Evolutionary conservation across 2,888 invertebrate genomes (phyloP).

Genomic region (Campoletis raptor): DNA sequence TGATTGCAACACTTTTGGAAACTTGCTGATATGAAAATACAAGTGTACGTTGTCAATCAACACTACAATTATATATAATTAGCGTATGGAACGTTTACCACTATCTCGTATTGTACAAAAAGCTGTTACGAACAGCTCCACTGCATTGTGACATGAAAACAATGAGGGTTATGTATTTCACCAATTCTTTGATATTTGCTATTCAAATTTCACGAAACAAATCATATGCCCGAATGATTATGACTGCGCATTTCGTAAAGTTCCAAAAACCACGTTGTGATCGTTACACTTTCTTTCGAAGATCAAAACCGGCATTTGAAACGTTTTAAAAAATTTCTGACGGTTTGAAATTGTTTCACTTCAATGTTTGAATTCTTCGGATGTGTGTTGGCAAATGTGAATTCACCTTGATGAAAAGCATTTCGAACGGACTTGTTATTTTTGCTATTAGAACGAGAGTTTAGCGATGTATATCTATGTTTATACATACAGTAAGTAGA

Average conservation of each 20-base stretch:
- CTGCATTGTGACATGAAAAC: not conserved
- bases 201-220: not conserved
- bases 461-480: slow-evolving; percentile 1
- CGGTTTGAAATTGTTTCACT: not conserved
- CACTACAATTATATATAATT: not conserved
- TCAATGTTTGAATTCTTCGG: not conserved
- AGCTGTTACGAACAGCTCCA: not conserved
- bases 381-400: slow-evolving; percentile 16
- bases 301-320: not conserved
- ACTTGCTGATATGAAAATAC: not conserved
- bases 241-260: not conserved
- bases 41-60: not conserved
- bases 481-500: slow-evolving; percentile 11
- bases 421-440: slow-evolving; percentile 23
- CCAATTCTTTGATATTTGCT: not conserved
- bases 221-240: not conserved
- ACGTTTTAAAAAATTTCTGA: not conserved
- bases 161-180: not conserved
- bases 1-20: not conserved
- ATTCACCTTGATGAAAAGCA: slow-evolving; percentile 29
- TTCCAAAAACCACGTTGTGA: not conserved
- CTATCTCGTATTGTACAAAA: not conserved
- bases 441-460: slow-evolving; percentile 6
- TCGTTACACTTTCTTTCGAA: not conserved
- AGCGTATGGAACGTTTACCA: not conserved